phyloP scores from a whole-genome alignment of 2,888 invertebrate genomes.

The Aricia artaxerxes region DNA sequence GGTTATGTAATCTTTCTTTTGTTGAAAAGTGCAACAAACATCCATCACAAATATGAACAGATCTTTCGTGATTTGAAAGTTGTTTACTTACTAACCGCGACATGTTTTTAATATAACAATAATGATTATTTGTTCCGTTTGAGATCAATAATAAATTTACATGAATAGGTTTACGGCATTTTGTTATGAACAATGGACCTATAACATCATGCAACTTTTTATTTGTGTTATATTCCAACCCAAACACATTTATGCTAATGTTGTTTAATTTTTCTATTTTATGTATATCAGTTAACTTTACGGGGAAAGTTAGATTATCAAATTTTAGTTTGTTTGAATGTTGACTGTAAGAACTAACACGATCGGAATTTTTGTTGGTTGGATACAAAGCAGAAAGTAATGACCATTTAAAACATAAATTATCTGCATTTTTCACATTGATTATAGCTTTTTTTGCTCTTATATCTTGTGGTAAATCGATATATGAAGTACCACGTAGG shows the following conservation, averaged over 20 bases:
- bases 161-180: conserved; percentile 30
- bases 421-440: too few species aligned
- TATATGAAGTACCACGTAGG: too few species aligned
- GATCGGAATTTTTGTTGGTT: too few species aligned
- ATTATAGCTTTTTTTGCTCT: too few species aligned
- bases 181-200: conserved; percentile 44
- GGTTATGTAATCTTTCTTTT: too few species aligned
- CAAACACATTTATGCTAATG: conserved; percentile 46
- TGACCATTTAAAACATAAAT: too few species aligned
- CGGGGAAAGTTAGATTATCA: conserved; percentile 42
- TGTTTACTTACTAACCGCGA: conserved; percentile 35
- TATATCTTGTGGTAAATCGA: too few species aligned
- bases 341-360: too few species aligned
- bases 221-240: conserved; percentile 42
- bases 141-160: conserved; percentile 43
- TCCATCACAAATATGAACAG: too few species aligned
- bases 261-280: conserved; percentile 45
- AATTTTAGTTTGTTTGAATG: conserved; percentile 31
- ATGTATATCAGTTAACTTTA: conserved; percentile 43
- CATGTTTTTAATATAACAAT: conserved; percentile 28
- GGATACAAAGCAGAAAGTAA: too few species aligned
- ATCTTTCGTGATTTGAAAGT: too few species aligned
- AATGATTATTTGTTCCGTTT: conserved; percentile 33
- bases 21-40: too few species aligned
- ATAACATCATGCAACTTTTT: conserved; percentile 38